phyloP scores from a whole-genome alignment of 2,113 vertebrate genomes.

The Solea senegalensis region DNA sequence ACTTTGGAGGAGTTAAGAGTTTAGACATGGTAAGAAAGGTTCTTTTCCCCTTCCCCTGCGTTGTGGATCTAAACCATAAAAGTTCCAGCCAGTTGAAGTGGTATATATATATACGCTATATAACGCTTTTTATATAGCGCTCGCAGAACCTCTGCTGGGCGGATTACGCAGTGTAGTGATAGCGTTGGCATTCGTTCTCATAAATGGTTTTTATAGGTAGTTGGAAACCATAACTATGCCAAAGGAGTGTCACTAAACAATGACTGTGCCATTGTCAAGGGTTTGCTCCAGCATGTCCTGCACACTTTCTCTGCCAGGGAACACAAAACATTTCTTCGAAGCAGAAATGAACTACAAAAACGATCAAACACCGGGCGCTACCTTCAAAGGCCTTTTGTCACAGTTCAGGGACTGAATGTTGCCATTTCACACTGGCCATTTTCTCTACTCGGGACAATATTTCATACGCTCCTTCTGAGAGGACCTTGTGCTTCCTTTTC shows the following conservation, averaged over 20 bases:
- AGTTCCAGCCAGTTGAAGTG: slow-evolving; percentile 12
- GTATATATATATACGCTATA: too few relatives aligned
- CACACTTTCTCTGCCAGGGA: slow-evolving; percentile 39
- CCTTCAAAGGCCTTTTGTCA: slow-evolving; percentile 71
- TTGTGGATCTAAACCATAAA: slow-evolving; percentile 13
- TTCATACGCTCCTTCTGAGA: slow-evolving; percentile 78
- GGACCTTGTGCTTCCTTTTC: slow-evolving; percentile 82
- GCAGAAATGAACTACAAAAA: slow-evolving; percentile 46
- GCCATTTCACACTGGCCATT: slow-evolving; percentile 74
- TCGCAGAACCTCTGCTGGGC: neutral
- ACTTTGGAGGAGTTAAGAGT: neutral
- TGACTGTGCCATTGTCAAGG: slow-evolving; percentile 31
- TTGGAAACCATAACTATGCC: slow-evolving; percentile 22
- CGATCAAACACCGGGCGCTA: slow-evolving; percentile 51
- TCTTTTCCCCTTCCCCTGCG: neutral
- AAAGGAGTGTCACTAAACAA: slow-evolving; percentile 31
- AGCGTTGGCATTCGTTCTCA: slow-evolving; percentile 2
- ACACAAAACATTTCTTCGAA: slow-evolving; percentile 45
- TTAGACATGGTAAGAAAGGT: neutral
- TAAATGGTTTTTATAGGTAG: slow-evolving; percentile 35
- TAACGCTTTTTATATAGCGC: too few relatives aligned
- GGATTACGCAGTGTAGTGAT: neutral
- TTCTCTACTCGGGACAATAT: slow-evolving; percentile 76
- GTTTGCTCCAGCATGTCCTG: slow-evolving; percentile 34
- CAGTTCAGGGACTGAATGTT: slow-evolving; percentile 69